Percentiles rank a stretch among this genome's conserved stretches.
phyloP scores from a whole-genome alignment of 92 coral and sea anemone genomes.

The Scolanthus callimorphus region DNA sequence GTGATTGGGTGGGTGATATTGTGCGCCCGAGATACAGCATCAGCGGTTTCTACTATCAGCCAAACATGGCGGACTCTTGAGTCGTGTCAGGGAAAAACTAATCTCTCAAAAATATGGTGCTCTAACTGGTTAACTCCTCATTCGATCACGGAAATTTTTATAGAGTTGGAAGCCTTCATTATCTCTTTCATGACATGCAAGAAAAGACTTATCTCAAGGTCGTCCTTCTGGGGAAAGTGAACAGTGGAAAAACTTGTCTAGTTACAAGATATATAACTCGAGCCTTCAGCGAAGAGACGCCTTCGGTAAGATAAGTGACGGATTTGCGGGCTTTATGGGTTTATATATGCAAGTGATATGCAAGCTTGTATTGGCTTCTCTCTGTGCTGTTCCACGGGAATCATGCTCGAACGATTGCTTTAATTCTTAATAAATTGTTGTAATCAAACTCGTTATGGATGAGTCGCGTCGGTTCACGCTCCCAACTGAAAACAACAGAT shows the following conservation, averaged over 20 bases:
- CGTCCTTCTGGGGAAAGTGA: constrained; percentile 99
- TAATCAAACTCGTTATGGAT: no score
- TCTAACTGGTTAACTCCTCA: not conserved
- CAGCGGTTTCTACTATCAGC: not conserved
- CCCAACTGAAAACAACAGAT: no score
- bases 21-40: not conserved
- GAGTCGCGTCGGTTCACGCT: no score
- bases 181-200: constrained; percentile 71
- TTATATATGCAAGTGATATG: no score
- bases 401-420: no score
- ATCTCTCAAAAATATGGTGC: not conserved
- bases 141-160: not conserved
- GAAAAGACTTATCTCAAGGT: constrained; percentile 96
- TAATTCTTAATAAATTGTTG: no score
- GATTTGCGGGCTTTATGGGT: no score
- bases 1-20: not conserved
- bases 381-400: no score
- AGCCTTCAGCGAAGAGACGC: constrained; percentile 94
- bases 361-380: no score
- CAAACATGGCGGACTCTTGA: constrained; percentile 26
- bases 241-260: constrained; percentile 97
- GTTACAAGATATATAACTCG: constrained; percentile 96
- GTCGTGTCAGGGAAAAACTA: no score
- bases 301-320: constrained; percentile 96
- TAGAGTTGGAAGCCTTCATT: not conserved